Percentiles rank a stretch among this genome's conserved stretches.
phyloP scores from a whole-genome alignment of 2,113 vertebrate species.

The Cynocephalus volans region DNA sequence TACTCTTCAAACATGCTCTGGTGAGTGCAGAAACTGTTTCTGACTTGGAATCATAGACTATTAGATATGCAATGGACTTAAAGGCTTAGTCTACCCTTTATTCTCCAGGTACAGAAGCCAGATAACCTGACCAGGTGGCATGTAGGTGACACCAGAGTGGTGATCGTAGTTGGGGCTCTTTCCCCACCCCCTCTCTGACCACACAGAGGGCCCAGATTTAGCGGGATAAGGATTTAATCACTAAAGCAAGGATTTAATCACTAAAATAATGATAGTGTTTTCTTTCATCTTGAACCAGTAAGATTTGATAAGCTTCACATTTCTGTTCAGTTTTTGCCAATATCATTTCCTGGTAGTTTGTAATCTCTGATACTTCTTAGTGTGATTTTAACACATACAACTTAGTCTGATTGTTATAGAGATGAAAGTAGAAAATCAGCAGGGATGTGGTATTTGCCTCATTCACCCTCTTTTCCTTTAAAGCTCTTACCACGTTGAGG shows the following conservation, averaged over 20 bases:
- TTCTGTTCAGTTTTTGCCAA: neutral
- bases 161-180: neutral
- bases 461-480: neutral
- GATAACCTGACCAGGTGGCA: neutral
- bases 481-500: neutral
- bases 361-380: neutral
- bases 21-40: constrained; percentile 2
- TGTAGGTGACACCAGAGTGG: neutral
- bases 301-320: neutral
- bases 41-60: neutral
- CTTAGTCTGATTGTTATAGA: neutral
- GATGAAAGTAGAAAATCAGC: neutral
- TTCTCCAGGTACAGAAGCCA: neutral
- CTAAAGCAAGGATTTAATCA: neutral
- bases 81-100: neutral
- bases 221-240: neutral
- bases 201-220: neutral
- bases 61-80: neutral
- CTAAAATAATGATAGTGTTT: neutral
- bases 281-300: neutral
- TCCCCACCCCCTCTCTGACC: no score
- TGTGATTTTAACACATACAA: neutral
- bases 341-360: neutral
- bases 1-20: neutral
- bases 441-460: neutral